Conservation (phyloP, 2,888 invertebrate genomes). For the Orthosia gothica region DNA sequence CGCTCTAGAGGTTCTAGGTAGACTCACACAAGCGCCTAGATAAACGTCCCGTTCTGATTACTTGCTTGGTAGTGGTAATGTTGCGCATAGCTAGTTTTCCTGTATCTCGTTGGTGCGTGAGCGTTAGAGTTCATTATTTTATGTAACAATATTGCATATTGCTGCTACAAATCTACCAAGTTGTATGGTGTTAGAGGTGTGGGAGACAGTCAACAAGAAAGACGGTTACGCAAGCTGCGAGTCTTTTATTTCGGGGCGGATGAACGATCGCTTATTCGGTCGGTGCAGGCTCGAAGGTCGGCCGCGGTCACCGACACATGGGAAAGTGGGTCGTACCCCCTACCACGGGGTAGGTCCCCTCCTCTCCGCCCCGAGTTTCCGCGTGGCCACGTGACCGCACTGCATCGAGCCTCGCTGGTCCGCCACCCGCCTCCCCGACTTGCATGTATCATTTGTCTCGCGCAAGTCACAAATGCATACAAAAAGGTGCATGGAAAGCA, state of each 20-base stretch:
- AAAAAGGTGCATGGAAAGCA: constrained; percentile 8
- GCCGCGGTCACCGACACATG: constrained; percentile 87
- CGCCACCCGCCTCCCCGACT: constrained; percentile 6
- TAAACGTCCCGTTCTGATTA: constrained; percentile 81
- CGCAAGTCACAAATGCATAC: constrained; percentile 5
- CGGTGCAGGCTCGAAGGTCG: constrained; percentile 89
- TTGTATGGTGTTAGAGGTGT: constrained; percentile 47
- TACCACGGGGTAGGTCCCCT: constrained; percentile 65
- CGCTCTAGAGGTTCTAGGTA: constrained; percentile 82
- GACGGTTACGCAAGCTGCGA: constrained; percentile 80
- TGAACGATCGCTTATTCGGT: constrained; percentile 80
- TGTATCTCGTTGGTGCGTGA: constrained; percentile 52
- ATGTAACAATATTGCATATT: constrained; percentile 34
- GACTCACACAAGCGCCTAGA: constrained; percentile 78
- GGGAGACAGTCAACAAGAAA: constrained; percentile 77
- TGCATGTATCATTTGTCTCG: constrained; percentile 31
- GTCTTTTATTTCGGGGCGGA: constrained; percentile 81
- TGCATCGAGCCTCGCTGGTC: constrained; percentile 4
- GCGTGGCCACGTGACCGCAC: constrained; percentile 70
- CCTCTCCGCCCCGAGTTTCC: constrained; percentile 37
- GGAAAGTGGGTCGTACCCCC: constrained; percentile 86
- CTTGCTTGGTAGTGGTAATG: constrained; percentile 70
- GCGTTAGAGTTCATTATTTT: constrained; percentile 54
- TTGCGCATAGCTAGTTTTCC: constrained; percentile 65
- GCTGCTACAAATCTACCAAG: neutral